Evolutionary conservation across 2,113 vertebrate species (phyloP).

Genomic region (Esox niger): DNA sequence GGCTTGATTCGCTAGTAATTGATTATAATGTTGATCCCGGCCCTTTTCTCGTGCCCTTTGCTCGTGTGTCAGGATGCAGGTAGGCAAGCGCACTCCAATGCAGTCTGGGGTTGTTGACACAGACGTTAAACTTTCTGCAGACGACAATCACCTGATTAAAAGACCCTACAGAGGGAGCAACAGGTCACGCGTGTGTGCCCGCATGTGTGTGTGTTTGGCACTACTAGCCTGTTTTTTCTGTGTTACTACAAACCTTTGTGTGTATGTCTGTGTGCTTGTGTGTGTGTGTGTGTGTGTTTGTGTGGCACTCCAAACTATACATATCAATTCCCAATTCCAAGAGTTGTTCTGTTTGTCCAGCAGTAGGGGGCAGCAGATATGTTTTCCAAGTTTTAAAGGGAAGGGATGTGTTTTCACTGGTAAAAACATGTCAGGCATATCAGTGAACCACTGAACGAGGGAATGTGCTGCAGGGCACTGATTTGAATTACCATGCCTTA

Average conservation of each 20-base stretch:
- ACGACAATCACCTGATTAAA: constrained; percentile 22
- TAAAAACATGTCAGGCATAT: constrained; percentile 61
- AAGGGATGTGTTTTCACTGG: constrained; percentile 39
- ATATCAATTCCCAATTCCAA: no score
- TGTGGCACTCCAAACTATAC: no score
- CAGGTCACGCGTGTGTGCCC: no score
- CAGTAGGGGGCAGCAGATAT: no score
- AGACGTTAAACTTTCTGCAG: neutral
- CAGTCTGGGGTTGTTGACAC: constrained; percentile 52
- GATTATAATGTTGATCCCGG: neutral
- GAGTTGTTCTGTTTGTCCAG: no score
- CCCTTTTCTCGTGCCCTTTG: constrained; percentile 1
- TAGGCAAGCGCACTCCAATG: constrained; percentile 33
- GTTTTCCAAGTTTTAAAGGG: neutral
- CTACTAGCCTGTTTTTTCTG: no score
- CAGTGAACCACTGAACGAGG: constrained; percentile 41
- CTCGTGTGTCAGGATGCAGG: constrained; percentile 25
- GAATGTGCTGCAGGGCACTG: constrained; percentile 56
- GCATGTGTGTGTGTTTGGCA: no score
- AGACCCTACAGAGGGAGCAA: no score
- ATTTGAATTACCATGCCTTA: no score
- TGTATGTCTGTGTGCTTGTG: constrained; percentile 9
- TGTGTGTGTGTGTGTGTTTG: constrained; percentile 15
- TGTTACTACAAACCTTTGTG: no score
- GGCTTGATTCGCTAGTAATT: no score